These are phyloP conservation scores for Sebastes melanostomus DNA, from an alignment of 2,797 vertebrate genomes.

Conservation along the genomic window DNA sequence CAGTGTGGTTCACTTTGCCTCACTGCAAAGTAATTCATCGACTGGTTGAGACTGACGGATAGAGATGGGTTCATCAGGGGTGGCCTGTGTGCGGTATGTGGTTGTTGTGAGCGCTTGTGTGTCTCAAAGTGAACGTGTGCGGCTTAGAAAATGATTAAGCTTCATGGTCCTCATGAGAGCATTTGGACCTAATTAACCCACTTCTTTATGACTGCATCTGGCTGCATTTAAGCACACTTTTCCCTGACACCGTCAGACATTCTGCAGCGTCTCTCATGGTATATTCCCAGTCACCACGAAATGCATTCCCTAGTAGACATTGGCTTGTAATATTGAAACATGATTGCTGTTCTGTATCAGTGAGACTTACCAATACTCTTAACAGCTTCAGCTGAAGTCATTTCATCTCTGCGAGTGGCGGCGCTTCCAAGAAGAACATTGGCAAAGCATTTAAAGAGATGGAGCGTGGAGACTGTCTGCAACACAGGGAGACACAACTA, in stretches of 20 bases:
- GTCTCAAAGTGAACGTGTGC: slow-evolving; percentile 15
- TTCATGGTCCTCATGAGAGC: slow-evolving; percentile 38
- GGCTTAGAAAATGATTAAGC: slow-evolving; percentile 43
- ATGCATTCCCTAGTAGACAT: slow-evolving; percentile 5
- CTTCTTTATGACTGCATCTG: slow-evolving; percentile 31
- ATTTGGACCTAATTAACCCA: slow-evolving; percentile 53
- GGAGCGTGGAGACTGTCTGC: slow-evolving; percentile 19
- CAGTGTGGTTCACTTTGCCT: slow-evolving; percentile 24
- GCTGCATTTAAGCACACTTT: slow-evolving; percentile 21
- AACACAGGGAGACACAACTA: slow-evolving; percentile 2
- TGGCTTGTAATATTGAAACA: slow-evolving; percentile 38
- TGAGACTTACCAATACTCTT: slow-evolving; percentile 16
- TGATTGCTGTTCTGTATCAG: slow-evolving; percentile 30
- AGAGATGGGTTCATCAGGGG: slow-evolving; percentile 25
- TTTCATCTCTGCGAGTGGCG: slow-evolving; percentile 26
- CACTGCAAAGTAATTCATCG: slow-evolving; percentile 20
- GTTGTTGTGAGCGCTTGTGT: not conserved
- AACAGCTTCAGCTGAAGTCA: slow-evolving; percentile 11
- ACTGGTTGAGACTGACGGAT: slow-evolving; percentile 32
- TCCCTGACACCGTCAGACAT: slow-evolving; percentile 9
- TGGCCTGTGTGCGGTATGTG: slow-evolving; percentile 13
- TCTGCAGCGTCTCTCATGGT: not conserved
- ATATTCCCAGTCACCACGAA: slow-evolving; percentile 6
- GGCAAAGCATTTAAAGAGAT: slow-evolving; percentile 31
- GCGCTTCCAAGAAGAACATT: slow-evolving; percentile 34